These are phyloP conservation scores for Asbolus verrucosus DNA, from an alignment of 1,140 invertebrate species.

Conservation along the genomic window DNA sequence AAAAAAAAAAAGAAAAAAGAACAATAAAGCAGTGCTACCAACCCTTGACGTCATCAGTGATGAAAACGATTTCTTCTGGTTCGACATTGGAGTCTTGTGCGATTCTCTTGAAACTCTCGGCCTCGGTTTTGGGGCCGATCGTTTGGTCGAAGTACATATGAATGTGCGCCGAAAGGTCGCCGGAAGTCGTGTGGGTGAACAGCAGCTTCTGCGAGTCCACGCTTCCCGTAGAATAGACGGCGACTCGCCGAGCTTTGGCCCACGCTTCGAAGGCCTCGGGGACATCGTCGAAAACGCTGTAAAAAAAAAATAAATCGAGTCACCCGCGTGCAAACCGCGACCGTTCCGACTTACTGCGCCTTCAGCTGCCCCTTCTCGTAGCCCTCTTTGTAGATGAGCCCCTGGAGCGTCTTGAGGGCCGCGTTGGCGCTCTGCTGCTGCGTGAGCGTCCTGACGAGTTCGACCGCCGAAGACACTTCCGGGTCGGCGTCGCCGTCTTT, in stretches of 20 bases:
- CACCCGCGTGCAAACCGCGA: too few species aligned
- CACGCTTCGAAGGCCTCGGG: slow-evolving; percentile 78
- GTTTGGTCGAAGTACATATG: slow-evolving; percentile 89
- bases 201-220: slow-evolving; percentile 91
- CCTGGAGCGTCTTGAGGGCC: slow-evolving; percentile 88
- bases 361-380: slow-evolving; percentile 82
- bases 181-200: slow-evolving; percentile 81
- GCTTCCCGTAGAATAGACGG: slow-evolving; percentile 93
- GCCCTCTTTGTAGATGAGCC: slow-evolving; percentile 88
- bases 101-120: slow-evolving; percentile 82
- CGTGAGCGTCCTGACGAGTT: slow-evolving; percentile 81
- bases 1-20: slow-evolving; percentile 12
- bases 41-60: slow-evolving; percentile 88
- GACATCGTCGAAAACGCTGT: slow-evolving; percentile 90
- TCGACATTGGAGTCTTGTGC: slow-evolving; percentile 73
- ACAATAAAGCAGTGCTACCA: slow-evolving; percentile 51
- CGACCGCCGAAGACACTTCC: slow-evolving; percentile 71
- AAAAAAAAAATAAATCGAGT: slow-evolving; percentile 52
- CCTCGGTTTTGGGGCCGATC: slow-evolving; percentile 82
- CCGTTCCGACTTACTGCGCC: slow-evolving; percentile 90
- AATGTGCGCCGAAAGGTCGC: slow-evolving; percentile 82
- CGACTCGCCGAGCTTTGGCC: slow-evolving; percentile 78
- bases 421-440: slow-evolving; percentile 82
- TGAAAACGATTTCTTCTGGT: slow-evolving; percentile 80
- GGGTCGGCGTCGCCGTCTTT: slow-evolving; percentile 69